These are phyloP conservation scores for Calycopis cecrops DNA, from an alignment of 1,140 invertebrate species.

Conservation along the genomic window DNA sequence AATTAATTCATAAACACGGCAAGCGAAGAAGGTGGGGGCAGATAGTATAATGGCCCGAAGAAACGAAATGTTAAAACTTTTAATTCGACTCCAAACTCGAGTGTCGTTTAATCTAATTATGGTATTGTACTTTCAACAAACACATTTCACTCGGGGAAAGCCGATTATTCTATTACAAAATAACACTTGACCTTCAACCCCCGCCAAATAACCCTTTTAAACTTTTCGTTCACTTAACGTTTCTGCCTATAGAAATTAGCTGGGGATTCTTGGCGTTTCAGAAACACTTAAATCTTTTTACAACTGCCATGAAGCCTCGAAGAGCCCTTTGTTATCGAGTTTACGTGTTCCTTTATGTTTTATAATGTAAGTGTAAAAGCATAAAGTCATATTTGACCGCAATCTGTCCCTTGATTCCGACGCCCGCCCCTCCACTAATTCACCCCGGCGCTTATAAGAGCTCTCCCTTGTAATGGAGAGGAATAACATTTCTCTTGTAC, in stretches of 20 bases:
- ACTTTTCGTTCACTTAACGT: slow-evolving; percentile 6
- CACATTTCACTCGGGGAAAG: slow-evolving; percentile 6
- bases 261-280: slow-evolving; percentile 2
- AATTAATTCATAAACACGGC: no score
- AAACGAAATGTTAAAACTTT: no score
- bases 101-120: not conserved
- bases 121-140: not conserved
- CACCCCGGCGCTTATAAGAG: slow-evolving; percentile 38
- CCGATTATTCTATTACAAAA: slow-evolving; percentile 1
- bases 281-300: not conserved
- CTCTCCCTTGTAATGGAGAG: slow-evolving; percentile 42
- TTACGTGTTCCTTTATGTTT: slow-evolving; percentile 3
- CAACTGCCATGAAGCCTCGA: not conserved
- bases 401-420: slow-evolving; percentile 32
- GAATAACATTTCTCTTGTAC: slow-evolving; percentile 42
- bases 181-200: not conserved
- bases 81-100: not conserved
- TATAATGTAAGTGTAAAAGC: slow-evolving; percentile 28
- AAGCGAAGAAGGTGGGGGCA: no score
- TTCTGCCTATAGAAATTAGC: not conserved
- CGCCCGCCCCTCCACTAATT: slow-evolving; percentile 33
- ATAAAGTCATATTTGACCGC: slow-evolving; percentile 37
- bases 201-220: slow-evolving; percentile 1
- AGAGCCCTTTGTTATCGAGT: slow-evolving; percentile 2
- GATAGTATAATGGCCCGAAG: no score